Evolutionary conservation across 2,888 invertebrate genomes (phyloP), one percentile per base, ranked within the genome.

Genomic region (Adelphocoris suturalis): DNA sequence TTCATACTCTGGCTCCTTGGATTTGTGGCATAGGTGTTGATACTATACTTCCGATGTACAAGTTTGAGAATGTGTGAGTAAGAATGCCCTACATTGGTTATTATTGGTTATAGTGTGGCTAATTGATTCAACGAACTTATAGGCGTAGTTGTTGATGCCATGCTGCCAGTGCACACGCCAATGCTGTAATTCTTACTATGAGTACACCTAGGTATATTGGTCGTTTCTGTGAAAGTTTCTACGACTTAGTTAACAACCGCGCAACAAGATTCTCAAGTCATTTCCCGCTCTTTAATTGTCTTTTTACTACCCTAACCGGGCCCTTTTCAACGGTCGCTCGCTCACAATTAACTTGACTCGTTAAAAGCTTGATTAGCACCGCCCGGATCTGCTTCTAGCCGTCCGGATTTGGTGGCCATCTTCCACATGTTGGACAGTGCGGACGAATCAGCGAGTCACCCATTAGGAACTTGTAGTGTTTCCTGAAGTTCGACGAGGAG

Each of bases 271-370:
- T 2, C 19, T 61, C 61, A 9, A 16, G 16, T 19, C 61, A 61
- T 61, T 61, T 61, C 61, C 61, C 19, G 16, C 61, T 19, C 52
- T 61, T 61, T 61, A 61, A 61, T 61, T 61, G 61, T 61, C 61
- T 61, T 61, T 61, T 61, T 61, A 61, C 61, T 19, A 19, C 61
- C 61, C 19, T 61, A n/a, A 61, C 61, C 61, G n/a, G 61, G 61
- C 61, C 9, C 61, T 61, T 61, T 61, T 61, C n/a, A 61, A 61
- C 61, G 61, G 61, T 37, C 37, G 19, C 16, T 61, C 52, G 16
- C 14, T 61, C 61, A n/a, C 61, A 13, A 61, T 61, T 19, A 61
- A 37, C 37, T 61, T 16, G 61, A 61, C 61, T 61, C 61, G 61
- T 19, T 61, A 16, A 52, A 16, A 9, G 61, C 61, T 61, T 61